Evolutionary conservation across 92 coral and sea anemone species (phyloP), one percentile per base, ranked within the genome.

Genomic region (Zoanthus sociatus): DNA sequence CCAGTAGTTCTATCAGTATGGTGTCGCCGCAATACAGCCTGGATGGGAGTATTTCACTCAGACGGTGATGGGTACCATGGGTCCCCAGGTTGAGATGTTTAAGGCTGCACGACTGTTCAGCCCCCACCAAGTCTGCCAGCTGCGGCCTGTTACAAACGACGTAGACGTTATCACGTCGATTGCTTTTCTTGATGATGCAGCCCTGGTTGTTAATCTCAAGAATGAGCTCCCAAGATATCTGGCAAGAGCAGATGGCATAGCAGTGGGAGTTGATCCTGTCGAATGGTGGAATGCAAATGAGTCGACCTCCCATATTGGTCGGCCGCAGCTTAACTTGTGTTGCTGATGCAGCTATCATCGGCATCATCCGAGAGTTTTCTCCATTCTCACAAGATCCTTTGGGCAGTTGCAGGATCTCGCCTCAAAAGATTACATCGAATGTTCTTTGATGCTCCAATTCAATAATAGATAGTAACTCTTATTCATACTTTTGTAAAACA

Each of bases 231-330:
- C 92, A 73, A 87, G 87, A 81, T 86, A 90, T 90, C 87, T 90
- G 64, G 90, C 92, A 79, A 84, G 73, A 79, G 92, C 92, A 55
- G 92, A 90, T 67, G 92, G 86, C 86, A 90, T 72, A 72, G 92
- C 73, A 71, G 86, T 86, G 71, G 90, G 68, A 54, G 87, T 88
- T 88, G 91, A 88, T 70, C 91, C 91, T 73, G 33, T 88, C 68
- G 67, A 87, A 79, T 88, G 91, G 91, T 82, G 91, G 91, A 88
- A 82, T 51, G 83, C 68, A 79, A 88, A 88, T 82, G 91, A 88
- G 87, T 76, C 60, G 87, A 90, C 60, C 86, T 90, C 82, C 90
- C 90, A 73, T 78, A 56, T 48, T 90, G 93, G 90, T 90, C 90
- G 51, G 79, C 93, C 17, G 93, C 84, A 68, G 93, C 90, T 86